These are phyloP conservation scores for Pangasius djambal DNA, from an alignment of 2,797 vertebrate genomes.

Conservation along the genomic window DNA sequence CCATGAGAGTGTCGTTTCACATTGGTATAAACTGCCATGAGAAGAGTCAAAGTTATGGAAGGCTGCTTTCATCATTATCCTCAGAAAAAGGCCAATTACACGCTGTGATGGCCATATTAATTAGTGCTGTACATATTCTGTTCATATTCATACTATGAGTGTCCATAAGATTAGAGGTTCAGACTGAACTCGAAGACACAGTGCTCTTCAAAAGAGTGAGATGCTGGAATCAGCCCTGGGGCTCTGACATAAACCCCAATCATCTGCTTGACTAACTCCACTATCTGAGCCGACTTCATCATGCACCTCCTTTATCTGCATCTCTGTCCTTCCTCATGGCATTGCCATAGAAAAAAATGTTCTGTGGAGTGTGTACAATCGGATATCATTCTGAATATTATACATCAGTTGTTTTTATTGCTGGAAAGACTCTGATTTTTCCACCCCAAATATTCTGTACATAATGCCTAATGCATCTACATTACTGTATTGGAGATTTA, in stretches of 20 bases:
- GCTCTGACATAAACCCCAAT: constrained; percentile 54
- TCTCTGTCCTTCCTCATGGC: constrained; percentile 44
- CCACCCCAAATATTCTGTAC: background rate
- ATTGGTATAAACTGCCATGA: background rate
- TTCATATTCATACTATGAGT: constrained; percentile 19
- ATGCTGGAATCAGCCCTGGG: constrained; percentile 37
- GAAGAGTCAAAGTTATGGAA: background rate
- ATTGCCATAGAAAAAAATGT: constrained; percentile 20
- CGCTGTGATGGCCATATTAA: constrained; percentile 77
- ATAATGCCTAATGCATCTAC: background rate
- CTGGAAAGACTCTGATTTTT: background rate
- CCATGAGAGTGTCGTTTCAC: background rate
- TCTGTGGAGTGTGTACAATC: background rate
- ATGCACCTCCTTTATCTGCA: constrained; percentile 45
- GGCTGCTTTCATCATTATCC: constrained; percentile 11
- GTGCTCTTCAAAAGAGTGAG: constrained; percentile 41
- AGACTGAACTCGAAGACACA: constrained; percentile 34
- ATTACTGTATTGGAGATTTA: constrained; percentile 4
- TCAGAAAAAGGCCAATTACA: constrained; percentile 76
- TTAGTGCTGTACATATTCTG: constrained; percentile 63
- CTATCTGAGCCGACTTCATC: constrained; percentile 41
- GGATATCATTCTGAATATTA: background rate
- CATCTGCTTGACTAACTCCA: constrained; percentile 55
- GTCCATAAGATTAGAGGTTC: constrained; percentile 20
- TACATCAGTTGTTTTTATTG: background rate